phyloP scores from a whole-genome alignment of 2,113 vertebrate species.

The Cephalophus harveyi region DNA sequence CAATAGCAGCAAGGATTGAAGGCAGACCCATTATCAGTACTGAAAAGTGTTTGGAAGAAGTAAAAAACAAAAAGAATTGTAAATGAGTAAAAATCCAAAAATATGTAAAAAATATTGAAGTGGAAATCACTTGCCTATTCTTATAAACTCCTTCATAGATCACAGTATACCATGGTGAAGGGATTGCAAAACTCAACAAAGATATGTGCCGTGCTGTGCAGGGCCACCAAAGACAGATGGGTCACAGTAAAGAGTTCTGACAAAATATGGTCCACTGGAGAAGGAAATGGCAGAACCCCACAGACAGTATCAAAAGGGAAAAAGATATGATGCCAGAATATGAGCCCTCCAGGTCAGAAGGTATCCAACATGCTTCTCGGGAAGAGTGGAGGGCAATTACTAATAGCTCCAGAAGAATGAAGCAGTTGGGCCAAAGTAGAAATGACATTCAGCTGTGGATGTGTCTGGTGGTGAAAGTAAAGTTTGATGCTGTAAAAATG shows the following conservation, averaged over 20 bases:
- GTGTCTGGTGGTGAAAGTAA: background rate
- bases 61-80: background rate
- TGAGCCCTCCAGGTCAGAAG: background rate
- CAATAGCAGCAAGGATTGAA: background rate
- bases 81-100: background rate
- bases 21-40: background rate
- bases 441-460: background rate
- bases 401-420: background rate
- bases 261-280: background rate
- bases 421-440: background rate
- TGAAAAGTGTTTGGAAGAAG: slow-evolving; percentile 12
- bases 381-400: background rate
- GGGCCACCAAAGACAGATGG: background rate
- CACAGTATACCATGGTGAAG: background rate
- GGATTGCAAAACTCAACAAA: background rate
- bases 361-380: background rate
- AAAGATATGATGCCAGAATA: background rate
- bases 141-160: background rate
- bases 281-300: background rate
- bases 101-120: background rate
- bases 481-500: background rate
- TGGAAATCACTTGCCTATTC: background rate
- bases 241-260: background rate
- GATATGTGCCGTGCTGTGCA: background rate
- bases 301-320: background rate